Percentiles rank a stretch among this genome's conserved stretches.
These are phyloP conservation scores for Mesembrinibis cayennensis DNA, from an alignment of 2,113 vertebrate genomes.

Conservation along the genomic window DNA sequence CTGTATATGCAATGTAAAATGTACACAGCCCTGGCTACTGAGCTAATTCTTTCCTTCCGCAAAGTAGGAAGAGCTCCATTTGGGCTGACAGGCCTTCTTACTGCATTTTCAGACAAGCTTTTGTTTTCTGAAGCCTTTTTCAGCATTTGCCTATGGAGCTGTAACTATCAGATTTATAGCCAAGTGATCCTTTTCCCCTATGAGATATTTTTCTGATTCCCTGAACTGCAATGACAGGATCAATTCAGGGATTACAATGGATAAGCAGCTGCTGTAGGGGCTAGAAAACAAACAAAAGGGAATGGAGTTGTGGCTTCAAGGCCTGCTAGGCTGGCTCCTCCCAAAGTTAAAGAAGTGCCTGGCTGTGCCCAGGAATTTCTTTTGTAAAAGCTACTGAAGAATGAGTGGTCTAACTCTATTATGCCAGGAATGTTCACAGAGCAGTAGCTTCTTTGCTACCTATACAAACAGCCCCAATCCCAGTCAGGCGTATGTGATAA, in stretches of 20 bases:
- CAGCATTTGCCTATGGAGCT: constrained; percentile 4
- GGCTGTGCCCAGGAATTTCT: constrained; percentile 17
- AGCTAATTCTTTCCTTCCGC: not conserved
- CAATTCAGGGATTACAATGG: constrained; percentile 41
- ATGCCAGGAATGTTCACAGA: constrained; percentile 31
- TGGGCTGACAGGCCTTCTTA: not conserved
- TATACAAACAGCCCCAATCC: not conserved
- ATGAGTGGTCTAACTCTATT: constrained; percentile 2
- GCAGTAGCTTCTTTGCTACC: not conserved
- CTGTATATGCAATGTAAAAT: not conserved
- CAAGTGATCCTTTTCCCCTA: not conserved
- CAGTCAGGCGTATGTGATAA: not conserved
- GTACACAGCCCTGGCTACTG: not conserved
- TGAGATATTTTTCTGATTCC: constrained; percentile 35
- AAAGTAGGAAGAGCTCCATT: not conserved
- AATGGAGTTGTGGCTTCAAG: not conserved
- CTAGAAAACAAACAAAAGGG: constrained; percentile 30
- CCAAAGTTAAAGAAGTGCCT: not conserved
- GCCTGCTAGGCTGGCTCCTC: not conserved
- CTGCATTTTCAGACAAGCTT: not conserved
- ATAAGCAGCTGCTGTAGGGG: constrained; percentile 12
- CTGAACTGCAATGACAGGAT: constrained; percentile 46
- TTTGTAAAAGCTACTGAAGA: constrained; percentile 20
- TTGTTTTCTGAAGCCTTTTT: not conserved
- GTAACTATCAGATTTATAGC: constrained; percentile 28